phyloP scores from a whole-genome alignment of 1,140 invertebrate species.

The Brachionus calyciflorus region DNA sequence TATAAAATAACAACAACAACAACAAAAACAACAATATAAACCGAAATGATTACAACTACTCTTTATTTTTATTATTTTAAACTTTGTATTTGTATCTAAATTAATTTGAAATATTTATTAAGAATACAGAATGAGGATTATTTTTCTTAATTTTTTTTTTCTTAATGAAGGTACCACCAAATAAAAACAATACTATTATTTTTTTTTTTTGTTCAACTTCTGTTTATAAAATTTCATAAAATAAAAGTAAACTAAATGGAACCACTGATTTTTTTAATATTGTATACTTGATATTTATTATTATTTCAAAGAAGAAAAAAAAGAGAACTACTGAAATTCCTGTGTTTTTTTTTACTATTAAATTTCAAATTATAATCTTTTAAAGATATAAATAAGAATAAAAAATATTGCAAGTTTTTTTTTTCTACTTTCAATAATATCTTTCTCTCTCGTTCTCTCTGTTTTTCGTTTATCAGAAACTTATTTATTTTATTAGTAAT shows the following conservation, averaged over 20 bases:
- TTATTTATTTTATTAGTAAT: too few relatives aligned
- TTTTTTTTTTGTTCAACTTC: conserved; percentile 15
- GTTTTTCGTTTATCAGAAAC: too few relatives aligned
- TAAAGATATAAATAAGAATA: background rate
- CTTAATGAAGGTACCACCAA: background rate
- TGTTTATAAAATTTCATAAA: conserved; percentile 16
- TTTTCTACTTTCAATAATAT: background rate
- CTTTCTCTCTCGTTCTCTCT: too few relatives aligned
- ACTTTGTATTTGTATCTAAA: conserved; percentile 27
- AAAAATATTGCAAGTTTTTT: conserved; percentile 5
- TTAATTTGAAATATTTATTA: conserved; percentile 28
- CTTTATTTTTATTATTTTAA: conserved; percentile 28
- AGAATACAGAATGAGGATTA: too few relatives aligned
- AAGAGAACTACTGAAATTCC: too few relatives aligned
- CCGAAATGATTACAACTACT: background rate
- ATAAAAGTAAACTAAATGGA: conserved; percentile 29
- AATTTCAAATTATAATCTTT: conserved; percentile 26
- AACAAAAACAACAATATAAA: background rate
- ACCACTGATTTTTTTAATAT: conserved; percentile 12
- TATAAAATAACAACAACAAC: background rate
- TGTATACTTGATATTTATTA: too few relatives aligned
- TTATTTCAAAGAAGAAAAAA: background rate
- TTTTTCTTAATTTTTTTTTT: background rate
- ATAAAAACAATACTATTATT: background rate
- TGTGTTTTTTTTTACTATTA: conserved; percentile 30